phyloP scores from a whole-genome alignment of 2,113 vertebrate species.

The Pelodiscus sinensis region DNA sequence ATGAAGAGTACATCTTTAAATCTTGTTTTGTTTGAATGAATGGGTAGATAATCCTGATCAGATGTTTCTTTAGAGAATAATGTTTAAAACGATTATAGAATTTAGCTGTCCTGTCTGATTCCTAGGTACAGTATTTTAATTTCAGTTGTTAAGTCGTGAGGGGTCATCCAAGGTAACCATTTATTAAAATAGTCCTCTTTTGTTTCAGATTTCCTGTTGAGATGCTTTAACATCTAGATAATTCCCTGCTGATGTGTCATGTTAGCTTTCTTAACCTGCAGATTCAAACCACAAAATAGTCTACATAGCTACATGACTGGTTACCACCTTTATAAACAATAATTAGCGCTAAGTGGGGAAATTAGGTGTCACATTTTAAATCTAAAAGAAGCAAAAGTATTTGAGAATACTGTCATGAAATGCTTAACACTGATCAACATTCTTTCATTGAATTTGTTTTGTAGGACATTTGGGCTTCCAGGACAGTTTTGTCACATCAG shows the following conservation, averaged over 20 bases:
- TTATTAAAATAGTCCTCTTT: slow-evolving; percentile 77
- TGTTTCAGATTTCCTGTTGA: slow-evolving; percentile 83
- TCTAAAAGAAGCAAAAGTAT: slow-evolving; percentile 69
- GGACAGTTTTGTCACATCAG: slow-evolving; percentile 98
- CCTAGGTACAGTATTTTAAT: slow-evolving; percentile 71
- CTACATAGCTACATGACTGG: slow-evolving; percentile 70
- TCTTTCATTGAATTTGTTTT: slow-evolving; percentile 77
- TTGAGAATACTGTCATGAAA: slow-evolving; percentile 66
- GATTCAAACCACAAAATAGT: slow-evolving; percentile 72
- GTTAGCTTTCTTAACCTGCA: slow-evolving; percentile 73
- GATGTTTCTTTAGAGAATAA: slow-evolving; percentile 78
- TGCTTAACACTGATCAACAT: slow-evolving; percentile 62
- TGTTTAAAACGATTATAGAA: slow-evolving; percentile 74
- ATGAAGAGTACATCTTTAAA: slow-evolving; percentile 73
- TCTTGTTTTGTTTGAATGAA: slow-evolving; percentile 76
- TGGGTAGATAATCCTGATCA: slow-evolving; percentile 77
- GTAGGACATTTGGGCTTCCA: slow-evolving; percentile 98
- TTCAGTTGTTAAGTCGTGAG: slow-evolving; percentile 72
- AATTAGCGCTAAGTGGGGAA: slow-evolving; percentile 67
- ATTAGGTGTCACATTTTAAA: slow-evolving; percentile 68
- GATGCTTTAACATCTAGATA: slow-evolving; percentile 77
- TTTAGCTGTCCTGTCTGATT: slow-evolving; percentile 68
- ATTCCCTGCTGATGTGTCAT: slow-evolving; percentile 74
- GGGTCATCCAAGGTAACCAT: slow-evolving; percentile 79
- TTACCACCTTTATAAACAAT: slow-evolving; percentile 71